phyloP scores from a whole-genome alignment of 2,797 vertebrate genomes.

The Antrozous pallidus region DNA sequence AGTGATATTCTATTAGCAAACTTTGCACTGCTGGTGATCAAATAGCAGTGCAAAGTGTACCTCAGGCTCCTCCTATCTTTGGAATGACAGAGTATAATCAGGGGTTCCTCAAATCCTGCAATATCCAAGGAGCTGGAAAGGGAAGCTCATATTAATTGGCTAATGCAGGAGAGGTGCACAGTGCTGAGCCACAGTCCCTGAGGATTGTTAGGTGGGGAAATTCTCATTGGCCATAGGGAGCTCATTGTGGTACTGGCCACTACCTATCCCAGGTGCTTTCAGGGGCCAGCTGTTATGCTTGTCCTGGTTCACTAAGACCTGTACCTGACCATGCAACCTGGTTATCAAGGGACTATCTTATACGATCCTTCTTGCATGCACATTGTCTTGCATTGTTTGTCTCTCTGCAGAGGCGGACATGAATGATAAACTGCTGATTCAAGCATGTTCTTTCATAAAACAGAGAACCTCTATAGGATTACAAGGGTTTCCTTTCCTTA shows the following conservation, averaged over 20 bases:
- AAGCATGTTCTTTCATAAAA: not conserved
- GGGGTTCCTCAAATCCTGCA: not conserved
- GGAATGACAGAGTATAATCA: not conserved
- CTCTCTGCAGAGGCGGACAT: not conserved
- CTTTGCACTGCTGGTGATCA: not conserved
- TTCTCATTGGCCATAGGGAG: not conserved
- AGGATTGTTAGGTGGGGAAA: not conserved
- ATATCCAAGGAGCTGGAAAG: not conserved
- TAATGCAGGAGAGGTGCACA: not conserved
- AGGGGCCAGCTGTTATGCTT: not conserved
- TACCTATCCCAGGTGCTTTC: not conserved
- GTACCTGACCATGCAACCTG: rapidly evolving
- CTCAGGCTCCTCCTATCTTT: not conserved
- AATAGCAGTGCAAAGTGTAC: not conserved
- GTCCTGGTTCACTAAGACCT: not conserved
- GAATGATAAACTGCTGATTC: not conserved
- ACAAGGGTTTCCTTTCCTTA: not conserved
- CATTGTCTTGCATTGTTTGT: not conserved
- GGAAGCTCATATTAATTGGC: not conserved
- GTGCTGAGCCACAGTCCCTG: not conserved
- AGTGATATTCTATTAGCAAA: constrained; percentile 15
- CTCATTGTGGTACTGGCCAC: not conserved
- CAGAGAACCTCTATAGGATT: not conserved
- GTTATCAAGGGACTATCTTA: not conserved
- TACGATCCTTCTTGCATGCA: not conserved